These are phyloP conservation scores for Rhinichthys klamathensis DNA, from an alignment of 2,113 vertebrate species.

Conservation along the genomic window DNA sequence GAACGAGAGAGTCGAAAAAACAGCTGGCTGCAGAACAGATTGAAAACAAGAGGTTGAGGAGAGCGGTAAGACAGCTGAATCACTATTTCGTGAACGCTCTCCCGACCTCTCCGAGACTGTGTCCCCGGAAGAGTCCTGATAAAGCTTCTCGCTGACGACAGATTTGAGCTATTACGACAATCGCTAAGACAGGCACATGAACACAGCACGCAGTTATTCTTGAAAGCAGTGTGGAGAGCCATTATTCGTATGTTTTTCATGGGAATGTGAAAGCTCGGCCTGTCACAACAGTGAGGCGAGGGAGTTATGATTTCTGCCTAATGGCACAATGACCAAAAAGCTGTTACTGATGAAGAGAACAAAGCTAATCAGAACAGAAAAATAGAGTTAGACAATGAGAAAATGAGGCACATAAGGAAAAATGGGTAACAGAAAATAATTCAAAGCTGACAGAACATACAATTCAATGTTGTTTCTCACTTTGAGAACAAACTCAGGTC, in stretches of 20 bases:
- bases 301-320: conserved; percentile 33
- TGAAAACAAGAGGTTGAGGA: conserved; percentile 1
- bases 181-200: conserved; percentile 12
- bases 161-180: conserved; percentile 9
- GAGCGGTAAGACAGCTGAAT: conserved; percentile 11
- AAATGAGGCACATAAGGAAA: not conserved
- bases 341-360: not conserved
- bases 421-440: not conserved
- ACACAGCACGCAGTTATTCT: not conserved
- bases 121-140: not conserved
- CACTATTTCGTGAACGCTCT: conserved; percentile 9
- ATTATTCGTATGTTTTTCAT: conserved; percentile 21
- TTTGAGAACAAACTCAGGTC: not conserved
- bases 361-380: conserved; percentile 5
- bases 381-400: not conserved
- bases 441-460: not conserved
- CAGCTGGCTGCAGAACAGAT: not conserved
- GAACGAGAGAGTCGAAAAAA: not conserved
- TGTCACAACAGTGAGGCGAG: conserved; percentile 29
- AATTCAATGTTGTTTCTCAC: not conserved
- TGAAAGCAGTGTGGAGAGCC: conserved; percentile 16
- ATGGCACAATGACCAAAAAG: conserved; percentile 36
- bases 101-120: not conserved
- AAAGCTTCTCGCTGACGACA: not conserved
- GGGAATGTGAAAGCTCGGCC: conserved; percentile 23